Conservation (phyloP, 2,113 vertebrate genomes). For the Phalacrocorax pelagicus region DNA sequence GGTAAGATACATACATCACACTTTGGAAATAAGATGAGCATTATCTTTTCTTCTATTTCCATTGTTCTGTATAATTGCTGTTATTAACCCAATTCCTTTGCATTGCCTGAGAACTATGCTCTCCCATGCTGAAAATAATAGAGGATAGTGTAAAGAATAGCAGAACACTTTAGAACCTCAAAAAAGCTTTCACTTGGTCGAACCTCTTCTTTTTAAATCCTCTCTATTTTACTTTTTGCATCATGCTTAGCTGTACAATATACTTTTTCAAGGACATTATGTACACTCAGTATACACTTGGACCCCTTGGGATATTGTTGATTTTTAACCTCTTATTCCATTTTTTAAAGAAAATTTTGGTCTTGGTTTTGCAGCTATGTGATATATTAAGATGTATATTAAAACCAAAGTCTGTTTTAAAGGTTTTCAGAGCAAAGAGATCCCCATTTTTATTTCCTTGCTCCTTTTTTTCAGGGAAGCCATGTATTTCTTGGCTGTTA, state of each 20-base stretch:
- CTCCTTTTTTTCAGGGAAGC: not conserved
- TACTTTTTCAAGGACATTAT: not conserved
- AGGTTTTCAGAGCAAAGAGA: not conserved
- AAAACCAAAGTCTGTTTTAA: not conserved
- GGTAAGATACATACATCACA: not conserved
- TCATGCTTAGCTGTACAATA: not conserved
- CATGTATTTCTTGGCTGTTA: not conserved
- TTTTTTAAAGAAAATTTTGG: not conserved
- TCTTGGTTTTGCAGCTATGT: not conserved
- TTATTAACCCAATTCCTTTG: constrained; percentile 15
- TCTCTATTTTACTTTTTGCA: not conserved
- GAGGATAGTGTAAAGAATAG: not conserved
- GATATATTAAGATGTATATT: not conserved
- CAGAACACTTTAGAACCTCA: not conserved
- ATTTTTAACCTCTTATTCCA: not conserved
- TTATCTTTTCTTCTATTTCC: not conserved
- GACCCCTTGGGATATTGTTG: not conserved
- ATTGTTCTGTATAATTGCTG: not conserved
- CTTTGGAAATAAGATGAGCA: not conserved
- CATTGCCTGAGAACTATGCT: not conserved
- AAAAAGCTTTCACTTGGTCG: not conserved
- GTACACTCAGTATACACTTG: not conserved
- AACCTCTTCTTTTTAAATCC: not conserved
- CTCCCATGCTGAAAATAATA: not conserved
- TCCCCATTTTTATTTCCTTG: not conserved